phyloP scores from a whole-genome alignment of 2,113 vertebrate genomes.

The Strix uralensis region DNA sequence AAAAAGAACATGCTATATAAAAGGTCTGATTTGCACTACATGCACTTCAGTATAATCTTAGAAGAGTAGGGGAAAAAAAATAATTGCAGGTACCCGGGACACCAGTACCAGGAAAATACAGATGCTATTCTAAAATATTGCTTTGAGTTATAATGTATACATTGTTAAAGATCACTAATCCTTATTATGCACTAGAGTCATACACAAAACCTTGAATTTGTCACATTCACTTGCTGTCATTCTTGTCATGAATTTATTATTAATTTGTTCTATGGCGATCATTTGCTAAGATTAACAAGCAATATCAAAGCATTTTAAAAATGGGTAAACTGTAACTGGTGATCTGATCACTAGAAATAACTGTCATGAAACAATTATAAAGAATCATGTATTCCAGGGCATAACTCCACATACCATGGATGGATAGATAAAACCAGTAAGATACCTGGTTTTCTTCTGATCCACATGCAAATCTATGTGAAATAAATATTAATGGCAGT shows the following conservation, averaged over 20 bases:
- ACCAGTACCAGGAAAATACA: background rate
- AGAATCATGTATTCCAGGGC: background rate
- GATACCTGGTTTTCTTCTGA: background rate
- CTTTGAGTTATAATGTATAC: background rate
- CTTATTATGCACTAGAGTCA: background rate
- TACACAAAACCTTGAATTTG: background rate
- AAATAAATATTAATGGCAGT: background rate
- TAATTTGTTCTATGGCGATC: background rate
- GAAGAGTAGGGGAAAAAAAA: background rate
- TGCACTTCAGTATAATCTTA: background rate
- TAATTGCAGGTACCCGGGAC: background rate
- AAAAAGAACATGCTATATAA: background rate
- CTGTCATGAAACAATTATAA: background rate
- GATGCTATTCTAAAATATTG: background rate
- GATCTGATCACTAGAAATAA: background rate
- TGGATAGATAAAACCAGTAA: background rate
- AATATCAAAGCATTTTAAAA: background rate
- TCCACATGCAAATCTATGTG: background rate
- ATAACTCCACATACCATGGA: background rate
- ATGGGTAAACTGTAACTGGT: background rate
- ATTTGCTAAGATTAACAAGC: background rate
- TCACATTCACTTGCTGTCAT: background rate
- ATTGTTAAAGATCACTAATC: background rate
- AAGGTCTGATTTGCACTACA: background rate
- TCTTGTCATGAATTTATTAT: background rate